These are phyloP conservation scores for Flabesymbios commensalis DNA, from an alignment of 2,888 invertebrate species.

Conservation along the genomic window DNA sequence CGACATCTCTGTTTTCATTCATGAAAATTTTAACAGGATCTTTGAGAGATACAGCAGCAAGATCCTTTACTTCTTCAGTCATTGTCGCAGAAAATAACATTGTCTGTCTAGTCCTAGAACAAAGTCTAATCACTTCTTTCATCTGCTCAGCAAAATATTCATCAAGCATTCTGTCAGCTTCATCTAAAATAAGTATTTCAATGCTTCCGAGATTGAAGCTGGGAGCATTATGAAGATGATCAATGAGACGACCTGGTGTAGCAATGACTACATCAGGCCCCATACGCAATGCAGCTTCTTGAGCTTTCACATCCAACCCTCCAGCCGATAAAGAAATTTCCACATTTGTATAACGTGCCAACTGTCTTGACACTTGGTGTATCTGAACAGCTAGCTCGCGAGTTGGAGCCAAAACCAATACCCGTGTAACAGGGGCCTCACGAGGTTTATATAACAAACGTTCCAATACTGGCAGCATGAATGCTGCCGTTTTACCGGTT, in stretches of 20 bases:
- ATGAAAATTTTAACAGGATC: conserved; percentile 95
- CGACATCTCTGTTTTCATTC: conserved; percentile 93
- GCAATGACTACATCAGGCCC: conserved; percentile 97
- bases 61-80: conserved; percentile 95
- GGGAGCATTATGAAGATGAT: conserved; percentile 94
- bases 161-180: conserved; percentile 92
- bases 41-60: conserved; percentile 88
- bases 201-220: conserved; percentile 85
- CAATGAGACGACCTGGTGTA: conserved; percentile 95
- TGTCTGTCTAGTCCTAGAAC: conserved; percentile 88
- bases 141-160: conserved; percentile 99
- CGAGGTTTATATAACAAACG: conserved; percentile 84
- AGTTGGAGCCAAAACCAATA: conserved; percentile 93
- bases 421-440: conserved; percentile 72
- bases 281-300: conserved; percentile 70
- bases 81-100: conserved; percentile 98
- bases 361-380: conserved; percentile 87
- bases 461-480: conserved; percentile 96
- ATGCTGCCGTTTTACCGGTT: conserved; percentile 90
- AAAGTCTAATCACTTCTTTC: conserved; percentile 95
- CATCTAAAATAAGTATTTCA: conserved; percentile 79
- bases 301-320: conserved; percentile 65
- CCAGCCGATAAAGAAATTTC: conserved; percentile 59
- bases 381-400: conserved; percentile 97
- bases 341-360: conserved; percentile 80